A percentile compares a stretch with the other conserved stretches of the same genome.
Evolutionary conservation across 2,113 vertebrate species (phyloP).

Genomic region (Rhineura floridana): DNA sequence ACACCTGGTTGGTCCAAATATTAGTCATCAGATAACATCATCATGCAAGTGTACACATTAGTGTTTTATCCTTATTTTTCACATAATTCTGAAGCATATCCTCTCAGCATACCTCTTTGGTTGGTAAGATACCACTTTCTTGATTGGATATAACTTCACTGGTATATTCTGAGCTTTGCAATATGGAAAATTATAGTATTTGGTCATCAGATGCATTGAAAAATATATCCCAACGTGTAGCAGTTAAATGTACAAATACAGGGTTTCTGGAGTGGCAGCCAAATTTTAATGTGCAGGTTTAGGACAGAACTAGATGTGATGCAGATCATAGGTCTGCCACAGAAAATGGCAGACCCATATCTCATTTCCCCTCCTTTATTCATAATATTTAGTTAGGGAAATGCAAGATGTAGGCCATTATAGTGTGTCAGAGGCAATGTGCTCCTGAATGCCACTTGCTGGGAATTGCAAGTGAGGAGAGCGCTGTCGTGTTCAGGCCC

Average conservation of each 20-base stretch:
- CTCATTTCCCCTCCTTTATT: background rate
- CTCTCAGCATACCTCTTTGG: background rate
- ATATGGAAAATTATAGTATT: conserved; percentile 18
- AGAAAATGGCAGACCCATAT: background rate
- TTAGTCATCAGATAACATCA: background rate
- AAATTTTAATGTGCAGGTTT: background rate
- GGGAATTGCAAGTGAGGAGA: too few relatives aligned
- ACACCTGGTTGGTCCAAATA: background rate
- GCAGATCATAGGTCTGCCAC: background rate
- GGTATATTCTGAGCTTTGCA: background rate
- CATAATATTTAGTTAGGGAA: background rate
- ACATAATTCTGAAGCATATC: background rate
- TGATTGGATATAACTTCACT: background rate
- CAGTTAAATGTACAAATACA: conserved; percentile 4
- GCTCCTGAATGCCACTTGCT: too few relatives aligned
- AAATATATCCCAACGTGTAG: background rate
- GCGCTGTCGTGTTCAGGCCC: too few relatives aligned
- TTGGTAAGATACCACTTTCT: background rate
- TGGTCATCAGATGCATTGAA: background rate
- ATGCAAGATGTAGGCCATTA: too few relatives aligned
- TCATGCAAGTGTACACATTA: background rate
- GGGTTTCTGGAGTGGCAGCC: background rate
- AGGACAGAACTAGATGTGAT: background rate
- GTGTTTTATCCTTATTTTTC: background rate
- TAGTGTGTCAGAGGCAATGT: too few relatives aligned